Base-by-base conservation (phyloP, 2,888 invertebrate species). In the Zygogramma bicolorata region DNA sequence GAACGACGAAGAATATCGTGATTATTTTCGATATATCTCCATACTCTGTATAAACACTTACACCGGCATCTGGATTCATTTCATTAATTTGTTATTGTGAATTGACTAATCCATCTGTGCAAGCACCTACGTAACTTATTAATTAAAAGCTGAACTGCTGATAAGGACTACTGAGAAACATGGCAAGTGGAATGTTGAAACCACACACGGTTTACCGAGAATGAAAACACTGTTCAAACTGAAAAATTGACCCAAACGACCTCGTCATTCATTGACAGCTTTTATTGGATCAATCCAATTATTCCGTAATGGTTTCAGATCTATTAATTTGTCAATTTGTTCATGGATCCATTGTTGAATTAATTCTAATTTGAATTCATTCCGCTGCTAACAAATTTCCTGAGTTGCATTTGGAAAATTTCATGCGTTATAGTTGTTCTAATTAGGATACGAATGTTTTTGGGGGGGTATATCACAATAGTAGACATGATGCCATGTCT, bases 171-270 rank as follows among this genome's bases (percentile, higher is more conserved):
- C 53, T n/a, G 53, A 53, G 53, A 53, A 53, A 25, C 5, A 27
- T 25, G 53, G 3, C 53, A 53, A 53, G 53, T 53, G 53, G 53
- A 53, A 53, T n/a, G 53, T n/a, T 27, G n/a, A 53, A 53, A 27
- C 53, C 53, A 53, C 53, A 53, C 53, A 53, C 53, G 53, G 13
- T 53, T 53, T 53, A 53, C 53, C 25, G n/a, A 25, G 27, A 53
- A 53, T 53, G 25, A 53, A 53, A 53, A 53, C 53, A 53, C 53
- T 27, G 53, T 22, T 1, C 53, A 53, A 25, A 53, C 53, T 53
- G 53, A 53, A 53, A 53, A 53, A 53, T 53, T 53, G 53, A 53
- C 53, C 27, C 7, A 53, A 4, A 25, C 27, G 53, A 53, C 53
- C 27, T 53, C 53, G 25, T 27, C 2, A 27, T n/a, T 53, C 27